phyloP scores from a whole-genome alignment of 2,888 invertebrate species.

The Hesperia comma region DNA sequence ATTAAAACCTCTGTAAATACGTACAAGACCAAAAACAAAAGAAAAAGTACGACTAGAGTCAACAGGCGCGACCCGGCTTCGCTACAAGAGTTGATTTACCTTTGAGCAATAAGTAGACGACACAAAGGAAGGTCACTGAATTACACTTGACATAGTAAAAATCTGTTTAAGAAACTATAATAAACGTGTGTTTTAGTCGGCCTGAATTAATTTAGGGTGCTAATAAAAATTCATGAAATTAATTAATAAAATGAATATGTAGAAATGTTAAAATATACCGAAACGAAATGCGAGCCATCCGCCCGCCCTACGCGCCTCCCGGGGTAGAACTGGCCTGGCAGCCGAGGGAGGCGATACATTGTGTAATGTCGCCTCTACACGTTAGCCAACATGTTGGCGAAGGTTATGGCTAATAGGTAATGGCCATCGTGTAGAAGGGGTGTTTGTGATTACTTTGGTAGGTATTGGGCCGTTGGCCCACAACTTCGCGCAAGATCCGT shows the following conservation, averaged over 20 bases:
- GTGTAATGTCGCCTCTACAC: too few species aligned
- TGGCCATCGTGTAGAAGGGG: too few species aligned
- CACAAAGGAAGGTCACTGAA: slow-evolving; percentile 56
- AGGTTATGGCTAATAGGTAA: too few species aligned
- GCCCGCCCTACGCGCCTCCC: slow-evolving; percentile 55
- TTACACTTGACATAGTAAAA: slow-evolving; percentile 33
- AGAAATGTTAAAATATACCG: slow-evolving; percentile 9
- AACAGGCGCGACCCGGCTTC: slow-evolving; percentile 34
- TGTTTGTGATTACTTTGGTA: too few species aligned
- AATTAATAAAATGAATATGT: slow-evolving; percentile 17
- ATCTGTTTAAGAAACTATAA: neutral
- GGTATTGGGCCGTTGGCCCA: too few species aligned
- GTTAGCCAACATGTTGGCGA: too few species aligned
- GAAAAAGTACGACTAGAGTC: slow-evolving; percentile 18
- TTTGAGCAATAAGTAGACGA: slow-evolving; percentile 25
- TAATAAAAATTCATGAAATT: slow-evolving; percentile 6
- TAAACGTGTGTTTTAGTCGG: neutral
- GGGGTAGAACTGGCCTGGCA: slow-evolving; percentile 49
- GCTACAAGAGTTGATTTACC: slow-evolving; percentile 31
- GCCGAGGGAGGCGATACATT: slow-evolving; percentile 31
- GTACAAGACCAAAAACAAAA: slow-evolving; percentile 7
- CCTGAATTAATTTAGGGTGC: slow-evolving; percentile 1
- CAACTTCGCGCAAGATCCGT: too few species aligned
- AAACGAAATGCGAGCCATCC: slow-evolving; percentile 36
- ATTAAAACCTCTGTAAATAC: neutral